These are phyloP conservation scores for Formica selysi DNA, from an alignment of 1,140 invertebrate genomes.

Conservation along the genomic window DNA sequence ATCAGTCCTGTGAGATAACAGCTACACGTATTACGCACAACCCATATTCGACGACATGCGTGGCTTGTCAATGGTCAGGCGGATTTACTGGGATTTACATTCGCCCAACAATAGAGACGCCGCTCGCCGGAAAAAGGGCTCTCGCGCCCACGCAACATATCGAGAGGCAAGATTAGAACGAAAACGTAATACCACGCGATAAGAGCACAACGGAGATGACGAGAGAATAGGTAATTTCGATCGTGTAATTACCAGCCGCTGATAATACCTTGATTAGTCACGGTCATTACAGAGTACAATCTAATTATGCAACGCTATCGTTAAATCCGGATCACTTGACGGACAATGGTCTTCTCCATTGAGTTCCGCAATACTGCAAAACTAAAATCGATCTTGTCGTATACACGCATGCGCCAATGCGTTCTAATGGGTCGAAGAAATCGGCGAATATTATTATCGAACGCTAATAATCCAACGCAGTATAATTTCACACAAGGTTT, in stretches of 20 bases:
- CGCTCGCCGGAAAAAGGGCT: conserved; percentile 31
- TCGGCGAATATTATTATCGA: background rate
- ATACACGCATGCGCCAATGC: background rate
- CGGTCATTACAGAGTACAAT: conserved; percentile 81
- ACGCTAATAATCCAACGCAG: background rate
- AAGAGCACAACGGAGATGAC: conserved; percentile 66
- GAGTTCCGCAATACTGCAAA: conserved; percentile 42
- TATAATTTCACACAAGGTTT: background rate
- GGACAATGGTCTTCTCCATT: conserved; percentile 77
- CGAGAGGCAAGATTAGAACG: background rate
- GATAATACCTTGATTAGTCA: conserved; percentile 84
- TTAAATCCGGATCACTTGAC: conserved; percentile 82
- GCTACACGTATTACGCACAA: conserved; percentile 22
- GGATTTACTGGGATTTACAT: conserved; percentile 48
- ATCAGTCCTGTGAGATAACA: conserved; percentile 1
- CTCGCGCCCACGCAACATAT: background rate
- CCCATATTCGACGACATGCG: conserved; percentile 27
- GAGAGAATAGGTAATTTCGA: conserved; percentile 81
- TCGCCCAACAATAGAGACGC: conserved; percentile 21
- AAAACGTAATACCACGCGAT: conserved; percentile 38
- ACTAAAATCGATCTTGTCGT: conserved; percentile 71
- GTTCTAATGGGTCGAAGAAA: conserved; percentile 1
- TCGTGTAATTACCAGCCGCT: conserved; percentile 80
- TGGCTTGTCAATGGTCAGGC: conserved; percentile 17
- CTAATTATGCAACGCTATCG: conserved; percentile 83